Evolutionary conservation across 2,888 invertebrate genomes (phyloP).

Genomic region (Chromoteleia sp.): DNA sequence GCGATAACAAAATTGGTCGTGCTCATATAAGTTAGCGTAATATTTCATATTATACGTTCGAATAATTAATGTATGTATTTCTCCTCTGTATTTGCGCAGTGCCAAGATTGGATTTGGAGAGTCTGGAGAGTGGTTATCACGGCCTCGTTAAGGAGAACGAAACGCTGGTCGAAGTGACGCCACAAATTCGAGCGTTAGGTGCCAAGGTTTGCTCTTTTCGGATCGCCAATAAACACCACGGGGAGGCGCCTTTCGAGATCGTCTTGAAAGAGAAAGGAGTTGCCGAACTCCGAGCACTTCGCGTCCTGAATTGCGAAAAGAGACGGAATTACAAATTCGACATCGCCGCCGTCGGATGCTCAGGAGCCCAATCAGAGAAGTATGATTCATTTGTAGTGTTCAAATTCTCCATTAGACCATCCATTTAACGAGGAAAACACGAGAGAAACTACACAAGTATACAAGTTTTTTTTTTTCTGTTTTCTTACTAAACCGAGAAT

Average conservation of each 20-base stretch:
- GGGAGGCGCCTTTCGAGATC: slow-evolving; percentile 96
- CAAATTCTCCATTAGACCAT: slow-evolving; percentile 11
- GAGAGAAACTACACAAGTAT: too few species aligned
- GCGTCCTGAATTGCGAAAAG: slow-evolving; percentile 96
- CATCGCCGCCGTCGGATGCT: slow-evolving; percentile 96
- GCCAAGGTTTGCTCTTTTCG: slow-evolving; percentile 92
- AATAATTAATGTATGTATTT: slow-evolving; percentile 52
- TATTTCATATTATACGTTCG: slow-evolving; percentile 32
- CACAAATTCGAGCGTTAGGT: slow-evolving; percentile 94
- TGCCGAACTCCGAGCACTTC: slow-evolving; percentile 93
- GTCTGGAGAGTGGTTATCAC: slow-evolving; percentile 95
- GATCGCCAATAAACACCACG: slow-evolving; percentile 96
- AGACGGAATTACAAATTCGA: slow-evolving; percentile 97
- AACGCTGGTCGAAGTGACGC: slow-evolving; percentile 95
- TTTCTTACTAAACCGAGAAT: too few species aligned
- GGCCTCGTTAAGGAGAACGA: slow-evolving; percentile 97
- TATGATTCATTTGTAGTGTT: slow-evolving; percentile 83
- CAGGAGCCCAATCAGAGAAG: slow-evolving; percentile 93
- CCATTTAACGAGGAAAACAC: too few species aligned
- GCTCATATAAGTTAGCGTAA: slow-evolving; percentile 57
- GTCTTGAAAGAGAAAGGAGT: slow-evolving; percentile 91
- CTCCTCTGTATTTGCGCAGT: slow-evolving; percentile 84
- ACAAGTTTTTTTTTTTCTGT: too few species aligned
- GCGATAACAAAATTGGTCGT: slow-evolving; percentile 21
- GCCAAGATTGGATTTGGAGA: slow-evolving; percentile 91